A percentile compares a stretch with the other conserved stretches of the same genome.
These are phyloP conservation scores for Sander lucioperca DNA, from an alignment of 2,113 vertebrate species.

Conservation along the genomic window DNA sequence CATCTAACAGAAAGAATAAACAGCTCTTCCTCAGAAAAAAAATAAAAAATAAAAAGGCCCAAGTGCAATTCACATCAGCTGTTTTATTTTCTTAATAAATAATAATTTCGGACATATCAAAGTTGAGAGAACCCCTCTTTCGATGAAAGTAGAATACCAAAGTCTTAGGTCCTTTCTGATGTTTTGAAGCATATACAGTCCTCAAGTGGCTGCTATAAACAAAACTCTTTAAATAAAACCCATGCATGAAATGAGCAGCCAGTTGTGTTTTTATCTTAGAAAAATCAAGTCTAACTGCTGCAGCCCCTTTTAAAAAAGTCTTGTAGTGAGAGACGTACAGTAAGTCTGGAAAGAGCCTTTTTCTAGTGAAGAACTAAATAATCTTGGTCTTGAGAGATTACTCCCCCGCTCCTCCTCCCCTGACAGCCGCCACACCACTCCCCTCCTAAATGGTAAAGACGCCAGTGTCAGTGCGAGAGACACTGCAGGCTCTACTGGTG, in stretches of 20 bases:
- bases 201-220: neutral
- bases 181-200: neutral
- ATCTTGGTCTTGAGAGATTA: constrained; percentile 35
- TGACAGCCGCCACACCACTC: constrained; percentile 57
- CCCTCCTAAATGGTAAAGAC: constrained; percentile 69
- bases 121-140: no score
- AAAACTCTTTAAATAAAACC: no score
- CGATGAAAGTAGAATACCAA: neutral
- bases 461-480: constrained; percentile 67
- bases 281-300: neutral
- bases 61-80: neutral
- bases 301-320: neutral
- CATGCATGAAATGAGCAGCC: neutral
- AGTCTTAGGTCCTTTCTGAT: neutral
- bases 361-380: constrained; percentile 25
- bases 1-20: neutral
- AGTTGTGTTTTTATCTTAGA: neutral
- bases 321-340: neutral
- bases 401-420: constrained; percentile 29
- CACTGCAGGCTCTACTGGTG: constrained; percentile 63
- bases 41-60: no score
- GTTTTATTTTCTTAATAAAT: no score
- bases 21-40: neutral
- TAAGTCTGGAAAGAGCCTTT: constrained; percentile 13
- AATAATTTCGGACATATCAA: neutral